A percentile compares a stretch with the other conserved stretches of the same genome.
These are phyloP conservation scores for Arbacia lixula DNA, from an alignment of 53 echinoderm and acorn worm species.

Conservation along the genomic window DNA sequence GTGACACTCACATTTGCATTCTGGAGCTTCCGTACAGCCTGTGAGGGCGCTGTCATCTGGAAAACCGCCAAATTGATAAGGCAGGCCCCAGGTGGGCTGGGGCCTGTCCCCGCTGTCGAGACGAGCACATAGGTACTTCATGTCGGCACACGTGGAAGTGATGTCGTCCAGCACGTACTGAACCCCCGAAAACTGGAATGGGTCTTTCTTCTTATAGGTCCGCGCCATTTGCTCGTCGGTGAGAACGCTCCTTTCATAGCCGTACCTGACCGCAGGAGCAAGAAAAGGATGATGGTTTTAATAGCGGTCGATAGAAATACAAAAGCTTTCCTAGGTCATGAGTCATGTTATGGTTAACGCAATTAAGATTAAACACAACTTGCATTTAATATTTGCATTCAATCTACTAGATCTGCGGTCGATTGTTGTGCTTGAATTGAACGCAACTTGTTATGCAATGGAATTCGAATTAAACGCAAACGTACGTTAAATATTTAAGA, in stretches of 20 bases:
- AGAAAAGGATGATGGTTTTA: too few species aligned
- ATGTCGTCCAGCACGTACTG: constrained; percentile 50
- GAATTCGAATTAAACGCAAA: too few species aligned
- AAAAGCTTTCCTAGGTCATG: too few species aligned
- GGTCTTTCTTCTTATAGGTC: constrained; percentile 62
- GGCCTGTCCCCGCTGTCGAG: constrained; percentile 74
- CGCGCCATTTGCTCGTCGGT: constrained; percentile 12
- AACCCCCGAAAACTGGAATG: constrained; percentile 48
- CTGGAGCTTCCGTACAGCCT: constrained; percentile 70
- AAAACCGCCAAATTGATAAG: constrained; percentile 49
- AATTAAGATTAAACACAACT: too few species aligned
- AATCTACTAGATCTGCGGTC: too few species aligned
- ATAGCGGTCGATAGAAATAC: too few species aligned
- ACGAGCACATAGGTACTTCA: constrained; percentile 70
- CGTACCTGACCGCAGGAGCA: constrained; percentile 17
- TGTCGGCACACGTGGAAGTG: constrained; percentile 61
- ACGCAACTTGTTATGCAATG: too few species aligned
- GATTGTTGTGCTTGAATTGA: too few species aligned
- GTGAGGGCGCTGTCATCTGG: constrained; percentile 68
- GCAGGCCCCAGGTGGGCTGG: constrained; percentile 44
- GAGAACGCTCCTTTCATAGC: constrained; percentile 5
- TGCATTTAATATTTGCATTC: too few species aligned
- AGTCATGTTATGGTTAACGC: too few species aligned
- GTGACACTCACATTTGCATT: constrained; percentile 73
- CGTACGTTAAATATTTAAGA: too few species aligned